phyloP scores from a whole-genome alignment of 2,797 vertebrate species.

The Microhierax caerulescens region DNA sequence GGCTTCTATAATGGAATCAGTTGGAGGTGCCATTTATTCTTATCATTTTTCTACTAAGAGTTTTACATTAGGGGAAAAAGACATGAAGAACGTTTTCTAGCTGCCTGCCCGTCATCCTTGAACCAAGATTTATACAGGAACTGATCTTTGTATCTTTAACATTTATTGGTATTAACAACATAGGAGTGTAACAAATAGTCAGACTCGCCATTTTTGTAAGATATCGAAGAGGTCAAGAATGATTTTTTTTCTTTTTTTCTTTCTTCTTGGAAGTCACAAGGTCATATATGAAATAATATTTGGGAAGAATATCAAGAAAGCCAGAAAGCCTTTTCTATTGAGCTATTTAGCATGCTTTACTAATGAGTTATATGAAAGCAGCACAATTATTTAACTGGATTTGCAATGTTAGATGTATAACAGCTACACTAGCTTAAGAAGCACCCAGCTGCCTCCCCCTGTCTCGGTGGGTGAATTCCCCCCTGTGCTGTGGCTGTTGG shows the following conservation, averaged over 20 bases:
- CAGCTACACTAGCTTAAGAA: not conserved
- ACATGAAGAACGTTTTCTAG: constrained; percentile 9
- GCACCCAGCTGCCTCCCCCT: not conserved
- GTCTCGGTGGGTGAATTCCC: not conserved
- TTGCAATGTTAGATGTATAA: not conserved
- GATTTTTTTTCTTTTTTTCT: not conserved
- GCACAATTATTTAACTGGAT: not conserved
- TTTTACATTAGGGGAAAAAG: constrained; percentile 41
- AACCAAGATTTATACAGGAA: constrained; percentile 46
- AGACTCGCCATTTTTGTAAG: not conserved
- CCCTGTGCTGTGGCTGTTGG: not conserved
- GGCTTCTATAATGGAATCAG: constrained; percentile 45
- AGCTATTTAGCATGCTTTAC: not conserved
- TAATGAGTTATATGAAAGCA: constrained; percentile 1
- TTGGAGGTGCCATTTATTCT: constrained; percentile 62
- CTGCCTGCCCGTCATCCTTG: constrained; percentile 28
- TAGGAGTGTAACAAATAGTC: not conserved
- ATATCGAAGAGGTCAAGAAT: not conserved
- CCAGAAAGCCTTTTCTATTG: not conserved
- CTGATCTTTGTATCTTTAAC: constrained; percentile 48
- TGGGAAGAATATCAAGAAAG: not conserved
- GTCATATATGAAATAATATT: not conserved
- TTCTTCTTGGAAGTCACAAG: not conserved
- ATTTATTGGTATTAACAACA: constrained; percentile 36
- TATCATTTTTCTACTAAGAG: constrained; percentile 49